Evolutionary conservation across 92 coral and sea anemone genomes (phyloP), one percentile per base, ranked within the genome.

Genomic region (Anthopleura xanthogrammica): DNA sequence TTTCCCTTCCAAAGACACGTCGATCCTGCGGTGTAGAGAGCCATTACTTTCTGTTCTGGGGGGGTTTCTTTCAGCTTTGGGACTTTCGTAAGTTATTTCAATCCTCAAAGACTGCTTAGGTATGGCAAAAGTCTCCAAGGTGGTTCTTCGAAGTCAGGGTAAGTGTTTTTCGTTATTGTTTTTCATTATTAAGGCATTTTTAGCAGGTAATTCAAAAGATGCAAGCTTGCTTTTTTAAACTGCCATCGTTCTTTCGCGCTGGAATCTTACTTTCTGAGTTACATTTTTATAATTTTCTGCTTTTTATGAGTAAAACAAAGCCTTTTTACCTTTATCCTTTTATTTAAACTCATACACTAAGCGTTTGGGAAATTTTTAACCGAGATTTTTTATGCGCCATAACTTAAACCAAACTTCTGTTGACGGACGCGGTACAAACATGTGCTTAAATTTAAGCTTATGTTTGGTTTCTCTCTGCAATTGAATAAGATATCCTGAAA

Each of bases 1-100:
- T 80, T 80, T 80, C 72, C 83, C 83, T 77, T 64, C 75, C 39
- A 56, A 23, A 2, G 81, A 50, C 39, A 36, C 83, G 19, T 14
- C 36, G 16, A 3, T 11, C 66, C 62, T 58, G 64, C 5, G 64
- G 64, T 4, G 64, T 58, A 58, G 22, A 58, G 39, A 62, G 24
- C 7, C 70, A 11, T 54, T 14, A 54, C 58, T 54, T 7, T 54
- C 13, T 54, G 58, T 54, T 54, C 58, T 11, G 70, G 19, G 1
- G 11, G 13, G 70, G 24, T 20, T 62, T 62, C 9, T 20, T 62
- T 62, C 24, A 62, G 39, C 19, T 7, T 62, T 62, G 70, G 22
- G 36, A 62, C 70, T 62, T 62, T 62, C 70, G 10, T 9, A 62
- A 20, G 23, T 9, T 20, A 62, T 62, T 20, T n/a, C 29, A 20